Evolutionary conservation across 2,113 vertebrate genomes (phyloP), one percentile per base, ranked within the genome.

Genomic region (Trachemys scripta): DNA sequence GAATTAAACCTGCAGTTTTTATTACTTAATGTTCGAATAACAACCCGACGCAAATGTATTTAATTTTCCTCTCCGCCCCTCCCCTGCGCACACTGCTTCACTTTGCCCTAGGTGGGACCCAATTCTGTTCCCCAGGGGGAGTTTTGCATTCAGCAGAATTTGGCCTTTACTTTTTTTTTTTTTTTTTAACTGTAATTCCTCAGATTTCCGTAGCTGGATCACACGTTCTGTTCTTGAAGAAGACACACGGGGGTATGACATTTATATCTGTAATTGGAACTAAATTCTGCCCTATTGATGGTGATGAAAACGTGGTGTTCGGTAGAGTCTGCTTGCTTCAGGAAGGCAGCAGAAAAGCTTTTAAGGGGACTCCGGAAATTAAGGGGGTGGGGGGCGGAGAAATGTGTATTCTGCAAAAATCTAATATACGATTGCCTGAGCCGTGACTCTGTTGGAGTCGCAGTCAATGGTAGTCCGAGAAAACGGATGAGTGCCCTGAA

Each of bases 1-100:
- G 78, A 90, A 92, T 94, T 93, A 96, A 93, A 97, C 90, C 86
- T 96, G 31, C 72, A 86, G 84, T 82, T 13, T 98, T 97, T 94
- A 84, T 94, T 83, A 47, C 90, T 85, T 91, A 88, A 49, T 87
- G 59, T 93, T 97, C 88, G 54, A 8, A 88, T 76, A 88, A 57
- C 84, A 93, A 92, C 86, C 78, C 2, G 56, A n/a, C 89, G 65
- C 42, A 69, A 87, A 89, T 22, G 38, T 57, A 35, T 80, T 62
- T 87, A 53, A 89, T 95, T 97, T 92, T 53, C 27, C n/a, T 83
- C 47, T 27, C 1, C 54, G 42, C 78, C 78, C 9, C 1, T 1
- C 20, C 42, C 12, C 1, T 54, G 42, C 53, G 29, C 49, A 72
- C 45, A 49, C 20, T 35, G 9, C 31, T 49, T 19, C 35, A 9